Conservation (phyloP, 2,888 invertebrate species). For the Homarus gammarus region DNA sequence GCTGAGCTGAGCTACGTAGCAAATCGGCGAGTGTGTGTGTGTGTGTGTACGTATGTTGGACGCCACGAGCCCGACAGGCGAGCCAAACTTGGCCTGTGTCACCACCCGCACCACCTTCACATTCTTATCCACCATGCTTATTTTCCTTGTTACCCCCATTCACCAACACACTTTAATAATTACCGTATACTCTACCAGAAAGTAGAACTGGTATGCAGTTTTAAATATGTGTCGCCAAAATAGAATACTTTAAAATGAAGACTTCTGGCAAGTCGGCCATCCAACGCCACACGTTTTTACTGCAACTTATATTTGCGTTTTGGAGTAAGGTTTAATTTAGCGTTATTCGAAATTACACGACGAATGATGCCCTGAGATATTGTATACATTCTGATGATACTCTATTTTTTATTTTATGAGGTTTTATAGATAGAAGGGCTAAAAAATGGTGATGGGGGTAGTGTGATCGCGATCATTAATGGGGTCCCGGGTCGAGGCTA, state of each 20-base stretch:
- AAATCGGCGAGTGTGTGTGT: not conserved
- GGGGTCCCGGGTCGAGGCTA: conserved; percentile 55
- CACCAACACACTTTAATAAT: not conserved
- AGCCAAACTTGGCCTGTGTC: conserved; percentile 49
- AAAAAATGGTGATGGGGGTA: not conserved
- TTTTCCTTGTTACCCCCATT: not conserved
- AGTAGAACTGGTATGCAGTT: not conserved
- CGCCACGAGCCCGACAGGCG: conserved; percentile 7
- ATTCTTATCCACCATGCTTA: not conserved
- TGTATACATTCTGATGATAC: not conserved
- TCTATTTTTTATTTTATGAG: no score
- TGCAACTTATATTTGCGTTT: conserved; percentile 36
- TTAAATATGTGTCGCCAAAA: not conserved
- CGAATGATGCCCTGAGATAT: not conserved
- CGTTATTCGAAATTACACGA: not conserved
- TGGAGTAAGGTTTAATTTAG: conserved; percentile 21
- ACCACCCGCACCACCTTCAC: conserved; percentile 4
- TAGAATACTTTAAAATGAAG: conserved; percentile 26
- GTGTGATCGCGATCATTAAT: not conserved
- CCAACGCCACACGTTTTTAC: conserved; percentile 43
- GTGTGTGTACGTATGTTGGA: not conserved
- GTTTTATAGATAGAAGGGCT: not conserved
- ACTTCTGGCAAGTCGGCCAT: conserved; percentile 37
- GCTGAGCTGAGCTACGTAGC: conserved; percentile 18
- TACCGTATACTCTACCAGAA: not conserved